Conservation (phyloP, 2,113 vertebrate genomes). For the Zosterops borbonicus region DNA sequence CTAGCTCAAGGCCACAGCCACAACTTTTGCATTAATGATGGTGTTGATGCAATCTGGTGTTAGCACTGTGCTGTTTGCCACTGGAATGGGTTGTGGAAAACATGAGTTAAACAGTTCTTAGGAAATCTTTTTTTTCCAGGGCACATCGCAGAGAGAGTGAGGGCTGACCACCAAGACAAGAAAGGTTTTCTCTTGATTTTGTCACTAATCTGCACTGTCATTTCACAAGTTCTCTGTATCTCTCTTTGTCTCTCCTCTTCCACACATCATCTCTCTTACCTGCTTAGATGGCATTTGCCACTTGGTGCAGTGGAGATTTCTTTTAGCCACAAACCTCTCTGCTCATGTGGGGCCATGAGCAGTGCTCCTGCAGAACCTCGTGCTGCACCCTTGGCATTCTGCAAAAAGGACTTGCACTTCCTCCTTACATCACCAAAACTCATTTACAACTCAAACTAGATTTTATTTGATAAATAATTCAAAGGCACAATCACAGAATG, state of each 20-base stretch:
- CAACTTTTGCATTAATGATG: neutral
- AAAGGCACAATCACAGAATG: slow-evolving; percentile 47
- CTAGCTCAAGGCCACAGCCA: neutral
- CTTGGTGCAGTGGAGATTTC: neutral
- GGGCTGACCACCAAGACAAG: neutral
- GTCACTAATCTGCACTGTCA: neutral
- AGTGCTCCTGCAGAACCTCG: neutral
- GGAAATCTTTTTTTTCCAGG: neutral
- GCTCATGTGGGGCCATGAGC: accelerated
- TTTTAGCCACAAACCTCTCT: neutral
- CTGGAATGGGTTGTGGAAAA: neutral
- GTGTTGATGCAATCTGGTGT: neutral
- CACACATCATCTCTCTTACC: neutral
- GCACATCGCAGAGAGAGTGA: neutral
- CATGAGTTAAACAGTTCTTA: neutral
- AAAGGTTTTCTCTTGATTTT: neutral
- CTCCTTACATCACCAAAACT: neutral
- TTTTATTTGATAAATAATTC: slow-evolving; percentile 68
- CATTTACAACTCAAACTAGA: slow-evolving; percentile 55
- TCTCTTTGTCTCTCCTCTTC: neutral
- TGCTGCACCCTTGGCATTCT: neutral
- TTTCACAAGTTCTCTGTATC: neutral
- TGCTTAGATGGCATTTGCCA: neutral
- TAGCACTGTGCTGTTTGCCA: neutral
- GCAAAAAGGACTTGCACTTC: neutral